Base-by-base conservation (phyloP, 2,888 invertebrate species). In the Catocala sponsa region DNA sequence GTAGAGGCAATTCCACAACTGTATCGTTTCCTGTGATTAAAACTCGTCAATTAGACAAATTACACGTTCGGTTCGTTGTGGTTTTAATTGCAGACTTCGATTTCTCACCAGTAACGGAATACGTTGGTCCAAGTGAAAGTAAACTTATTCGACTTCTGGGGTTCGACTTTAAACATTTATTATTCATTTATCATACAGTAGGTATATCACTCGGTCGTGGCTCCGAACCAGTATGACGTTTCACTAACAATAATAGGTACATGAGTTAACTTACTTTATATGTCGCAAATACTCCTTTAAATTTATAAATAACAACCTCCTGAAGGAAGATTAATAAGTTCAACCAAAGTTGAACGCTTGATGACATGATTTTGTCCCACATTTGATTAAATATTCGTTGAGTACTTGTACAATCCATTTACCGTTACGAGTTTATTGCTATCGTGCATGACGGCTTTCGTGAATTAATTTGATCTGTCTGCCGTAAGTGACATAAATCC, bases 61-160 rank as follows among this genome's bases (percentile, higher is more conserved):
- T 76, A 75, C 68, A 60, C 72, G 71, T 71, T 78, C 65, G 68
- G 70, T 71, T 69, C 66, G 70, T 68, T 68, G 70, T 71, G 70
- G 65, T 71, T 84, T 38, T 83, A 83, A 83, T 84, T 84, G 75
- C 74, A 55, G 76, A 72, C 75, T 79, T 83, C 72, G 77, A 79
- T 81, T 84, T 84, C 83, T 81, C 73, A 77, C 74, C 69, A 65
- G 57, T 79, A 80, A 82, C 82, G 83, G 82, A 84, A 79, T 82
- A 72, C 59, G 61, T 65, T 58, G 72, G 58, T 65, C 48, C 63
- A 63, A 71, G 71, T 76, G 74, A 77, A 77, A 77, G 78, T 73
- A 65, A 70, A 67, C 62, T 65, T 77, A 64, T 66, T 67, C 58
- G 61, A 67, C 66, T 74, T 74, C 64, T 74, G 66, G 70, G 63